Base-by-base conservation (phyloP, 30 jellyfish, hydroid and myxozoan species). In the Rhopilema esculentum region DNA sequence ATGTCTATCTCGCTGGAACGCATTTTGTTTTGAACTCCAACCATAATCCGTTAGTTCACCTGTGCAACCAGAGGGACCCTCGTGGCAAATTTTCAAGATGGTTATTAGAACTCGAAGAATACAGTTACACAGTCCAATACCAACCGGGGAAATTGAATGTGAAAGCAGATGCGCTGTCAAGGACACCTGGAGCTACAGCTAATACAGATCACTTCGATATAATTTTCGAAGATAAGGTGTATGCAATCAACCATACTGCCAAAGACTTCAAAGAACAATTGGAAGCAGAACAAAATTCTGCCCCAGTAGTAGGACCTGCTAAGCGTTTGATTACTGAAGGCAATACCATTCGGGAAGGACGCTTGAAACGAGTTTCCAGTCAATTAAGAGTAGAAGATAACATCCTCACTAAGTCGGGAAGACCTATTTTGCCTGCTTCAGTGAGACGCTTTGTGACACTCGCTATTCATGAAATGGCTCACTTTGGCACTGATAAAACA, bases 131-230 rank as follows among this genome's bases (percentile, higher is more conserved):
- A 23, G 53, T 78, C 51, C 8, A 50, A 23, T 78, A 50, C 23
- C 50, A 18, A 49, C 88, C 57, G 22, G 84, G 88, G 18, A 21
- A n/a, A 26, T 8, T 4, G 50, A 78, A 78, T 78, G 28, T 16
- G 4, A 78, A 78, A 57, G 88, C 79, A 17, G 88, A 78, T 26
- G 88, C 88, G 12, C 83, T 78, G 52, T 78, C 88, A 29, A 78
- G 88, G 53, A 53, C 50, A 20, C 17, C 48, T n/a, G 79, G 30
- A 23, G 88, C 88, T 1, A 12, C 48, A 23, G n/a, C n/a, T n/a
- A n/a, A n/a, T n/a, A 26, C 50, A 49, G 16, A 12, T 17, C 88
- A 78, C 28, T 83, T 52, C 22, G 50, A 8, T 20, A 23, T 57
- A 29, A 6, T 7, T 25, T 78, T 78, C 53, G 88, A 78, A 57